A percentile compares a stretch with the other conserved stretches of the same genome.
Evolutionary conservation across 2,888 invertebrate species (phyloP).

Genomic region (Sturmia bella): DNA sequence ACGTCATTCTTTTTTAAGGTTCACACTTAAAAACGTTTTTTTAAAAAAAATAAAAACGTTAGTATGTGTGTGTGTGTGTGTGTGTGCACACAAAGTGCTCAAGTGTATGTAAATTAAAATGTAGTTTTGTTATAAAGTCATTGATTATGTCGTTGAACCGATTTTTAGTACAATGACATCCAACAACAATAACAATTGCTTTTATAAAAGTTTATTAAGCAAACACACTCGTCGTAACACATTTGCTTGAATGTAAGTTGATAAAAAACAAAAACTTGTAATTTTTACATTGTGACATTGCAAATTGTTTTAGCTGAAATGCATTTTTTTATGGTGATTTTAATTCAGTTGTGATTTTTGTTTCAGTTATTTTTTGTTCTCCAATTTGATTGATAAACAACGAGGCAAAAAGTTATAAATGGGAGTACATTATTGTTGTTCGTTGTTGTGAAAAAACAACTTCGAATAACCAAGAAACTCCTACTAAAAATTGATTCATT

Average conservation of each 20-base stretch:
- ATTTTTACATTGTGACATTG: conserved; percentile 39
- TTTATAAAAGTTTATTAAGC: conserved; percentile 19
- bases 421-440: neutral
- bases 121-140: conserved; percentile 52
- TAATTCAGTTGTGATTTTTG: conserved; percentile 1
- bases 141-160: conserved; percentile 73
- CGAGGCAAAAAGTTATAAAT: neutral
- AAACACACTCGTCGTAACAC: neutral
- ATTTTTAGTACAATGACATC: conserved; percentile 73
- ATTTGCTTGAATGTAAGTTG: neutral
- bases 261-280: conserved; percentile 22
- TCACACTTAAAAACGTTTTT: neutral
- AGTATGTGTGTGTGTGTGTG: neutral
- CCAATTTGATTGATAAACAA: conserved; percentile 22
- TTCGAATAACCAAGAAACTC: neutral
- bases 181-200: conserved; percentile 38
- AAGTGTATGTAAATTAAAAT: conserved; percentile 31
- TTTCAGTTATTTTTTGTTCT: neutral
- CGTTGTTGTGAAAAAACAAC: neutral
- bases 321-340: conserved; percentile 13
- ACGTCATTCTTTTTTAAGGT: conserved; percentile 37
- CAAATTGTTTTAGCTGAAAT: conserved; percentile 7
- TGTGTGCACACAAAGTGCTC: neutral
- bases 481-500: neutral
- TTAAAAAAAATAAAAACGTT: neutral